Base-by-base conservation (phyloP, 1,140 invertebrate genomes). In the Lordiphosa clarofinis region DNA sequence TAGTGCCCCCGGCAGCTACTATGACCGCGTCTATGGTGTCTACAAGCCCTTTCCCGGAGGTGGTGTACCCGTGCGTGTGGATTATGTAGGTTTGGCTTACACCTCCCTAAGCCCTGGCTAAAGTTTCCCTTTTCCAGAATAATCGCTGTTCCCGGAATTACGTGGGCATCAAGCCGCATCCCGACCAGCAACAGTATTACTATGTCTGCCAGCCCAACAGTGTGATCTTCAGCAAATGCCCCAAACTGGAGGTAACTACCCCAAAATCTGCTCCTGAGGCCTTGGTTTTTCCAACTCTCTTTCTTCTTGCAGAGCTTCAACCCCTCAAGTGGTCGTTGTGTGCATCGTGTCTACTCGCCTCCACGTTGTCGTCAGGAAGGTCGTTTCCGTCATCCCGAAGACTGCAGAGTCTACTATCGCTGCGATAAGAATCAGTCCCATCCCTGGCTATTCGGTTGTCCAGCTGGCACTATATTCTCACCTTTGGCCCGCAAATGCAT, bases 191-290 rank as follows among this genome's bases (percentile, higher is more conserved):
- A 35, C 74, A 89, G 35, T 89, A 89, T 47, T 89, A 89, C 39
- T 89, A 89, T 35, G 75, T 89, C 4, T 90, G 88, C 35, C 84
- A 74, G 15, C 63, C 84, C 4, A 72, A 86, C 64, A 76, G 62
- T 21, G 87, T 89, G 3, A 72, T 89, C 19, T 88, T 89, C 39
- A 88, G 86, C 54, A 89, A 88, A 31, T 89, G 89, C 33, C 75
- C 72, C 28, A 65, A 69, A 9, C 47, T 79, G 1, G 67, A 88
- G 68, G 75, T 89, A 53, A 28, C 24, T 28, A 1, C 1, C 0
- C 1, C 5, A 28, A 28, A 66, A 7, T 13, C 0, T 4, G 5
- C 10, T 2, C 4, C 33, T 11, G 52, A 40, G 11, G 11, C 1
- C 3, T 5, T 0, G 3, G 7, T 4, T 36, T 1, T 7, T 6